These are phyloP conservation scores for Aldrovandia affinis DNA, from an alignment of 2,797 vertebrate genomes.

Conservation along the genomic window DNA sequence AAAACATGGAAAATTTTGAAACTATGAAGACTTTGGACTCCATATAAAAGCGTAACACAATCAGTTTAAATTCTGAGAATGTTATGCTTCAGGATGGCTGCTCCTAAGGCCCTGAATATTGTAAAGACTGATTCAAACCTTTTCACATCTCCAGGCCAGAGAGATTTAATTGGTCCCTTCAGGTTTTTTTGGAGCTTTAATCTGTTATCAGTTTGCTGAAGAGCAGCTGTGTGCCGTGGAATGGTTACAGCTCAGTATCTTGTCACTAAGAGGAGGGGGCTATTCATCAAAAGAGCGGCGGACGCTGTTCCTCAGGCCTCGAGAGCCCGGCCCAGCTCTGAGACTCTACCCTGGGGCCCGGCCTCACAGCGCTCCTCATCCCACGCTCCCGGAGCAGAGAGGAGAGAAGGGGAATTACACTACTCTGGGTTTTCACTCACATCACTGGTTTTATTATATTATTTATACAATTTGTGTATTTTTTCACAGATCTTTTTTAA, in stretches of 20 bases:
- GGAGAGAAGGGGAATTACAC: neutral
- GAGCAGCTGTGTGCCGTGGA: constrained; percentile 58
- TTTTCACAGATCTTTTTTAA: too few relatives aligned
- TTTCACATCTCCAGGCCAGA: constrained; percentile 51
- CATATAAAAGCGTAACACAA: neutral
- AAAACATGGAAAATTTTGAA: too few relatives aligned
- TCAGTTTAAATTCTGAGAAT: neutral
- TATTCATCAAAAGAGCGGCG: constrained; percentile 71
- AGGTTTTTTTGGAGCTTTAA: constrained; percentile 64
- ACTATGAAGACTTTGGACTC: too few relatives aligned
- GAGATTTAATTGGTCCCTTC: constrained; percentile 54
- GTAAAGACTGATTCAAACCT: constrained; percentile 46
- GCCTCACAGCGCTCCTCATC: constrained; percentile 36
- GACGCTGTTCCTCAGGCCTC: constrained; percentile 56
- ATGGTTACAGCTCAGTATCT: constrained; percentile 70
- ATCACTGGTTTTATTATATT: neutral
- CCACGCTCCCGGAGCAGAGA: constrained; percentile 31
- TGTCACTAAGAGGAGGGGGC: constrained; percentile 74
- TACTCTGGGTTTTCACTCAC: too few relatives aligned
- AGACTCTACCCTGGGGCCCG: constrained; percentile 43
- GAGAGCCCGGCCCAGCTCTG: constrained; percentile 44
- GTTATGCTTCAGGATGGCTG: constrained; percentile 38
- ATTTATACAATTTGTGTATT: neutral
- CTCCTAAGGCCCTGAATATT: constrained; percentile 57
- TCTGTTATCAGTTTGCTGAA: constrained; percentile 71